Percentiles rank a stretch among this genome's conserved stretches.
phyloP scores from a whole-genome alignment of 2,113 vertebrate genomes.

The Salvelinus fontinalis region DNA sequence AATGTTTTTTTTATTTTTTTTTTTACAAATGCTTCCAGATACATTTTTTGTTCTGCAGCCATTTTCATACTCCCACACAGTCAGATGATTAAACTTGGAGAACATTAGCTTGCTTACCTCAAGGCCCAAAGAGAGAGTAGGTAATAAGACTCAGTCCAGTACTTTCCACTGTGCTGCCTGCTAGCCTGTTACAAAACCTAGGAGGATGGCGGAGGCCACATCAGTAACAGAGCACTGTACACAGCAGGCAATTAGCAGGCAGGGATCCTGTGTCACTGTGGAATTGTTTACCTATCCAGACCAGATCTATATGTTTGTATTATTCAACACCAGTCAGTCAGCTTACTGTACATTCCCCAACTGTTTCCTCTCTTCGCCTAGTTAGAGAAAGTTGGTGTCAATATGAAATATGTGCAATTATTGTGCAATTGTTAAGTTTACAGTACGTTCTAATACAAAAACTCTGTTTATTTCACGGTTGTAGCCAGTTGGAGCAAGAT shows the following conservation, averaged over 20 bases:
- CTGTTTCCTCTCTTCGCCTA: neutral
- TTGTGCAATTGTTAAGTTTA: neutral
- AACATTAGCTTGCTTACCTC: neutral
- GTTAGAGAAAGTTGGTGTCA: neutral
- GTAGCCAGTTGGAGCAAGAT: neutral
- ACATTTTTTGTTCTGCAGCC: neutral
- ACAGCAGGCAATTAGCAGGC: slow-evolving; percentile 9
- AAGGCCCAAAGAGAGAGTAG: slow-evolving; percentile 6
- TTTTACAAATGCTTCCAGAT: neutral
- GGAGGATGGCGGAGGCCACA: neutral
- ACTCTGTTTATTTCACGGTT: slow-evolving; percentile 6
- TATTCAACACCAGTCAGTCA: neutral
- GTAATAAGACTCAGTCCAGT: slow-evolving; percentile 6
- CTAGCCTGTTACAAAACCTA: neutral
- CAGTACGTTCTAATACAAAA: neutral
- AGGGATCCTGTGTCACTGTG: slow-evolving; percentile 1
- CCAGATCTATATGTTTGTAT: neutral
- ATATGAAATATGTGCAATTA: neutral
- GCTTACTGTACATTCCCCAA: neutral
- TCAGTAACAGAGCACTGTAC: neutral
- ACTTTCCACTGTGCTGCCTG: neutral
- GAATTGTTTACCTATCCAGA: neutral
- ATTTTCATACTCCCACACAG: neutral
- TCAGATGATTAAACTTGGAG: neutral
- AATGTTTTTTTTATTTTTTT: neutral